Evolutionary conservation across 2,888 invertebrate genomes (phyloP).

Genomic region (Hypsopygia costalis): DNA sequence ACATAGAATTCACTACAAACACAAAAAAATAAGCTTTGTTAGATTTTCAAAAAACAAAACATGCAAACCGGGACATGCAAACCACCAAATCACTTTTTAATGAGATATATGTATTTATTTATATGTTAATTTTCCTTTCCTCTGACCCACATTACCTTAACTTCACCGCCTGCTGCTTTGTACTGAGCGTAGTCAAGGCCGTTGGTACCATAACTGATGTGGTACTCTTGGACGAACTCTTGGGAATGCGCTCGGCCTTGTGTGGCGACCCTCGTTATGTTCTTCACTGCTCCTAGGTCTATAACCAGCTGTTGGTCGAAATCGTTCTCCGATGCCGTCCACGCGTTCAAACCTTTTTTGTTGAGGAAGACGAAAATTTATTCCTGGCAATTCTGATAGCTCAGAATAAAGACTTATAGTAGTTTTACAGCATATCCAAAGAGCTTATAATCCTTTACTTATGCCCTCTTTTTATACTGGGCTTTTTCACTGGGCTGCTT

Average conservation of each 20-base stretch:
- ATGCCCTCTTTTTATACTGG: too few relatives aligned
- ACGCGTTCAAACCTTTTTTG: conserved; percentile 90
- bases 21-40: conserved; percentile 13
- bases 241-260: conserved; percentile 94
- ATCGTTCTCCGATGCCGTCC: conserved; percentile 95
- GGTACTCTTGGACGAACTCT: conserved; percentile 96
- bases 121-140: too few relatives aligned
- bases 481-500: too few relatives aligned
- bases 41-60: conserved; percentile 18
- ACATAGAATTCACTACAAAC: too few relatives aligned
- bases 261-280: conserved; percentile 93
- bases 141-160: conserved; percentile 83
- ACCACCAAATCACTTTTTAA: conserved; percentile 7
- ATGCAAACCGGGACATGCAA: conserved; percentile 1
- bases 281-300: conserved; percentile 93
- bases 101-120: too few relatives aligned
- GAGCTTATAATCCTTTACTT: too few relatives aligned
- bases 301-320: conserved; percentile 95
- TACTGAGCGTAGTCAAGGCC: conserved; percentile 94
- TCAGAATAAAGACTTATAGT: too few relatives aligned
- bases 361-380: conserved; percentile 25
- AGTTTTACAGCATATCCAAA: too few relatives aligned
- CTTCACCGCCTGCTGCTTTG: conserved; percentile 93
- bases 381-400: conserved; percentile 27
- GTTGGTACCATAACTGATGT: conserved; percentile 95